These are phyloP conservation scores for Anoplophora glabripennis DNA, from an alignment of 1,140 invertebrate genomes.

Conservation along the genomic window DNA sequence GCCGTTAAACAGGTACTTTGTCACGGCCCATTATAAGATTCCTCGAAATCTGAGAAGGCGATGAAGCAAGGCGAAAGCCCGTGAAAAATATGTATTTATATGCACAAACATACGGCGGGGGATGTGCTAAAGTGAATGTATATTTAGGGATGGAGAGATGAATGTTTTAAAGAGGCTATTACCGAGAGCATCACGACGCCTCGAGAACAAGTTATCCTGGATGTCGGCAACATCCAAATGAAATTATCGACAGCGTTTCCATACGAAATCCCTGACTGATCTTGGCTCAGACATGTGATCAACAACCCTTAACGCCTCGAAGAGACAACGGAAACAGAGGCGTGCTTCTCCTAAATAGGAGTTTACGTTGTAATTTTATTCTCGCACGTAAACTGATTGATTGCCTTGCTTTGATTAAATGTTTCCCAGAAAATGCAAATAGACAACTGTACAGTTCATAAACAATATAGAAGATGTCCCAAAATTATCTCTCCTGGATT, in stretches of 20 bases:
- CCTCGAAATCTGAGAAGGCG: too few species aligned
- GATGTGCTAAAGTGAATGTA: neutral
- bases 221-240: slow-evolving; percentile 1
- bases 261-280: slow-evolving; percentile 1
- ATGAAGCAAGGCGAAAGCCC: neutral
- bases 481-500: too few species aligned
- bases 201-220: neutral
- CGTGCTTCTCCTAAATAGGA: neutral
- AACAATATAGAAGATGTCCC: too few species aligned
- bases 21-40: too few species aligned
- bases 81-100: neutral
- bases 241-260: slow-evolving; percentile 1
- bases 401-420: too few species aligned
- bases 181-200: neutral
- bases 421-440: too few species aligned
- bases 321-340: neutral
- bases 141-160: neutral
- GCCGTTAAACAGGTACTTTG: too few species aligned
- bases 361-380: too few species aligned
- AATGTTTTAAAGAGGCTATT: neutral
- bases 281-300: slow-evolving; percentile 3
- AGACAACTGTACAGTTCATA: too few species aligned
- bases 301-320: neutral
- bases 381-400: too few species aligned
- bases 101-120: neutral